phyloP scores from a whole-genome alignment of 2,888 invertebrate species.

The Synergus japonicus region DNA sequence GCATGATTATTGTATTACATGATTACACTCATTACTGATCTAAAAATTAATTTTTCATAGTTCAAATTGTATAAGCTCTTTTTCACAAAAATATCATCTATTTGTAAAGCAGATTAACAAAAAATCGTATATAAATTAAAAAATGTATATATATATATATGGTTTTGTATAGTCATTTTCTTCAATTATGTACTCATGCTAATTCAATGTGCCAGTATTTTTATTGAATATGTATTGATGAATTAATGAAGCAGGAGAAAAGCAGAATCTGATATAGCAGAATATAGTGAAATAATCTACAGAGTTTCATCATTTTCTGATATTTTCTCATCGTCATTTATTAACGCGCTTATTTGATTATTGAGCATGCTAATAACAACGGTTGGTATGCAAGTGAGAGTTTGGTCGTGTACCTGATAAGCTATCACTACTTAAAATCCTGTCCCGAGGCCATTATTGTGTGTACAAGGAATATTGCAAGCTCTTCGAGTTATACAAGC shows the following conservation, averaged over 20 bases:
- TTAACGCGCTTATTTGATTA: not conserved
- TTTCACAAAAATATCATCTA: not conserved
- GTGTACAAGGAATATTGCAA: not conserved
- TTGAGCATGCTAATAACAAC: not conserved
- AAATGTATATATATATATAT: too few species aligned
- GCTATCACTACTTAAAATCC: slow-evolving; percentile 22
- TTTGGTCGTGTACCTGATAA: slow-evolving; percentile 20
- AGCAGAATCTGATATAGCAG: not conserved
- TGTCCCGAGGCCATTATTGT: slow-evolving; percentile 17
- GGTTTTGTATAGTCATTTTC: too few species aligned
- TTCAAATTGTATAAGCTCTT: not conserved
- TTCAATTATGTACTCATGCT: not conserved
- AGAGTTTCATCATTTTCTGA: not conserved
- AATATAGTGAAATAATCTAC: slow-evolving; percentile 3
- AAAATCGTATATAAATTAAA: too few species aligned
- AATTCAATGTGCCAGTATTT: not conserved
- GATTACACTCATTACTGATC: too few species aligned
- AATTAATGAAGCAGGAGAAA: not conserved
- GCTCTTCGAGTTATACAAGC: not conserved
- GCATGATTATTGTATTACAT: not conserved
- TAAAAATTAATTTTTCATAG: not conserved
- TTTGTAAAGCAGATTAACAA: not conserved
- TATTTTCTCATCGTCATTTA: not conserved
- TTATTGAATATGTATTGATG: not conserved
- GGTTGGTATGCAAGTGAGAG: not conserved